phyloP scores from a whole-genome alignment of 2,888 invertebrate genomes.

The Suillia variegata region DNA sequence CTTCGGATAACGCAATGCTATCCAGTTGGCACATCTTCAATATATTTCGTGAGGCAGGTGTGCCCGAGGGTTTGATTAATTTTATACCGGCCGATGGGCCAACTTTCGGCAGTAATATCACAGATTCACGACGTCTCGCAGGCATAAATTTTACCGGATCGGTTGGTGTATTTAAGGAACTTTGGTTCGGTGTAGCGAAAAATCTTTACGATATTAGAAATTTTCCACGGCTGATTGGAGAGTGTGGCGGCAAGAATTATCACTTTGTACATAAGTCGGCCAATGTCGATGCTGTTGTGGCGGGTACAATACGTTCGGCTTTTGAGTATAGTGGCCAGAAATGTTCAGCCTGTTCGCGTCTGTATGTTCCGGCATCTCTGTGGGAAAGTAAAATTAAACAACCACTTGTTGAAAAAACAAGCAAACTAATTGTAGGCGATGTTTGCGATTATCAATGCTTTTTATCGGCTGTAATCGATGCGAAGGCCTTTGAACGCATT shows the following conservation, averaged over 20 bases:
- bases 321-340: slow-evolving; percentile 98
- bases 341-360: slow-evolving; percentile 94
- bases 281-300: slow-evolving; percentile 78
- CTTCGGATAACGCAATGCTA: slow-evolving; percentile 92
- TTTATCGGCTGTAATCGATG: slow-evolving; percentile 94
- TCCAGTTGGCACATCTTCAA: slow-evolving; percentile 93
- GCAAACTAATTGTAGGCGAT: slow-evolving; percentile 82
- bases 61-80: slow-evolving; percentile 94
- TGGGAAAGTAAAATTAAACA: slow-evolving; percentile 65
- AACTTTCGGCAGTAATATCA: slow-evolving; percentile 86
- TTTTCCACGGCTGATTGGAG: slow-evolving; percentile 91
- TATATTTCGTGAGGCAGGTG: slow-evolving; percentile 91
- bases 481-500: slow-evolving; percentile 84
- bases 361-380: slow-evolving; percentile 89
- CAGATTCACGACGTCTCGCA: slow-evolving; percentile 78
- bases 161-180: slow-evolving; percentile 85
- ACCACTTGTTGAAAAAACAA: slow-evolving; percentile 71
- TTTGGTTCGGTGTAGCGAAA: slow-evolving; percentile 89
- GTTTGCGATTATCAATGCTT: slow-evolving; percentile 79
- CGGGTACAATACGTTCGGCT: slow-evolving; percentile 83
- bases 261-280: slow-evolving; percentile 95
- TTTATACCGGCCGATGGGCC: slow-evolving; percentile 94
- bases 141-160: slow-evolving; percentile 98
- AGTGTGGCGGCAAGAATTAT: slow-evolving; percentile 98
- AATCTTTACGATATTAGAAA: slow-evolving; percentile 81